A percentile compares a stretch with the other conserved stretches of the same genome.
Conservation (phyloP, 2,113 vertebrate genomes). For the Actinemys pallida region DNA sequence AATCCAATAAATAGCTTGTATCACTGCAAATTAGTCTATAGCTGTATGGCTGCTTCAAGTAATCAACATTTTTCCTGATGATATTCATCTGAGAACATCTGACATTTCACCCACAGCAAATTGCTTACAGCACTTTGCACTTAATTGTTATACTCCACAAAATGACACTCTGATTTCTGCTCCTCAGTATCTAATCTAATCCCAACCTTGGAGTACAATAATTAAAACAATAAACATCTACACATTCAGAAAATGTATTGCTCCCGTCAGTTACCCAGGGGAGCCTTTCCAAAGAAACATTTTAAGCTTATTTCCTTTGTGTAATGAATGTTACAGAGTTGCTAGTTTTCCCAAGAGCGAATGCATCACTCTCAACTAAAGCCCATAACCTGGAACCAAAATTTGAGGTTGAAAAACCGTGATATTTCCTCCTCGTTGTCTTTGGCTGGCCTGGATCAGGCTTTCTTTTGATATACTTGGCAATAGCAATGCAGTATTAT, state of each 20-base stretch:
- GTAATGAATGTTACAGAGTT: background rate
- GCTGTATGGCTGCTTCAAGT: background rate
- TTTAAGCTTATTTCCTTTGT: background rate
- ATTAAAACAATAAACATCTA: constrained; percentile 4
- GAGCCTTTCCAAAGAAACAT: background rate
- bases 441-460: background rate
- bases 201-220: background rate
- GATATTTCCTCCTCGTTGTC: background rate
- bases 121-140: background rate
- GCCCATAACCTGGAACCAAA: background rate
- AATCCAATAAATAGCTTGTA: background rate
- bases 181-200: constrained; percentile 20
- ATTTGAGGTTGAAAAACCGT: background rate
- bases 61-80: background rate
- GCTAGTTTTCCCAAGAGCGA: background rate
- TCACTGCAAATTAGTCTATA: background rate
- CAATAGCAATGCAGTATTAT: background rate
- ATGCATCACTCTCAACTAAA: background rate
- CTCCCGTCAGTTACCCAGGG: constrained; percentile 12
- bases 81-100: background rate
- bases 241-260: background rate
- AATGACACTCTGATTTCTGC: background rate
- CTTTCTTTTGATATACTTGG: background rate
- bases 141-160: background rate
- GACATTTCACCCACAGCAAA: background rate